Evolutionary conservation across 2,113 vertebrate genomes (phyloP).

Genomic region (Prochilodus magdalenae): DNA sequence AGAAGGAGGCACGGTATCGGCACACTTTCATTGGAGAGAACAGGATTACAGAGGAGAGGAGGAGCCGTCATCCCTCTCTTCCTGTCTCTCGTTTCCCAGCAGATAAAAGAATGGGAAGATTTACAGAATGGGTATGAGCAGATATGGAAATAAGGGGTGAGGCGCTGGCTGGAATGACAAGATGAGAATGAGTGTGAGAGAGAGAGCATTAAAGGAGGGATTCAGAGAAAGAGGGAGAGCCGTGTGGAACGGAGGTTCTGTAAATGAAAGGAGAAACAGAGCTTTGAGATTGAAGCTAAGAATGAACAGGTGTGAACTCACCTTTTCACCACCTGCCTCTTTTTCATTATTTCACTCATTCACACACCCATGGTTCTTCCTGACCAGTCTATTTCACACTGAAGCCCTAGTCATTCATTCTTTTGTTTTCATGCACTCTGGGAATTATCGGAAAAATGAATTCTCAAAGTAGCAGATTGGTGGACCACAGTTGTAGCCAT

Average conservation of each 20-base stretch:
- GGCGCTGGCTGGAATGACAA: not conserved
- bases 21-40: not conserved
- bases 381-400: not conserved
- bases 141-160: conserved; percentile 5
- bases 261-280: not conserved
- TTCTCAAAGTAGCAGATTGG: too few relatives aligned
- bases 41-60: conserved; percentile 31
- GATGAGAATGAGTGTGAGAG: not conserved
- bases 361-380: not conserved
- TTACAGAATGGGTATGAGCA: conserved; percentile 56
- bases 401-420: too few relatives aligned
- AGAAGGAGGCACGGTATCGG: not conserved
- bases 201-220: not conserved
- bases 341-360: not conserved
- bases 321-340: not conserved
- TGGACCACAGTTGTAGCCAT: too few relatives aligned
- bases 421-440: too few relatives aligned
- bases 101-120: conserved; percentile 43
- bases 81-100: not conserved
- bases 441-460: too few relatives aligned
- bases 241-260: too few relatives aligned
- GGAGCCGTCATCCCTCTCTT: conserved; percentile 11
- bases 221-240: not conserved
- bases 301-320: not conserved
- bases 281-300: not conserved